These are phyloP conservation scores for Monoplex corrugatus DNA, from an alignment of 2,888 invertebrate genomes.

Conservation along the genomic window DNA sequence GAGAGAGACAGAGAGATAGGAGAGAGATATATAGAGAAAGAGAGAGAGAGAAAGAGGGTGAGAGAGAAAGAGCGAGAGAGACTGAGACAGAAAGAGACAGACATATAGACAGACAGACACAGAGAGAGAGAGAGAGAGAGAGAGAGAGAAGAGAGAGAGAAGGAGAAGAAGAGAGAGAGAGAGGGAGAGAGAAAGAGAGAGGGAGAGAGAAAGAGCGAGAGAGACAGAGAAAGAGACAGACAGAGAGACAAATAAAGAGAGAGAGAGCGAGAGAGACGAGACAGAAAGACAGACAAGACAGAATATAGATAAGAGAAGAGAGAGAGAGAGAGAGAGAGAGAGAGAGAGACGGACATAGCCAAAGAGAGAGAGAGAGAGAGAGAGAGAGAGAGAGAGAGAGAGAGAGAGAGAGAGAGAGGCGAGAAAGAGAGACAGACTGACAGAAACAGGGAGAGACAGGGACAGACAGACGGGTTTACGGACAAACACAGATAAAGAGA, in stretches of 20 bases:
- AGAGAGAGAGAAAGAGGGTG: background rate
- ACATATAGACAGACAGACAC: background rate
- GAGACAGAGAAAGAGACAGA: too few relatives aligned
- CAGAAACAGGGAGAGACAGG: background rate
- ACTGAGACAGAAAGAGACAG: background rate
- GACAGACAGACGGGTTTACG: too few relatives aligned
- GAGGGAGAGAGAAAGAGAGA: background rate
- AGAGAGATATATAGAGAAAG: too few relatives aligned
- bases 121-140: constrained; percentile 30
- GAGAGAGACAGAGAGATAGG: background rate
- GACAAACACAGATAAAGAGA: background rate
- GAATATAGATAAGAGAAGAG: background rate
- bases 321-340: background rate
- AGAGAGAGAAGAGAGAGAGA: constrained; percentile 3
- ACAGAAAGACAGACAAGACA: background rate
- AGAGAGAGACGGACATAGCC: background rate
- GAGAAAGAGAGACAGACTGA: background rate
- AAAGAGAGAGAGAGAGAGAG: background rate
- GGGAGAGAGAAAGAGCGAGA: too few relatives aligned
- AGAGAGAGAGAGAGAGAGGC: too few relatives aligned
- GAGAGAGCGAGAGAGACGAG: too few relatives aligned
- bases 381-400: background rate
- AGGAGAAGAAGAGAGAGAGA: background rate
- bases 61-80: too few relatives aligned
- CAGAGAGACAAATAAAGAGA: too few relatives aligned